These are phyloP conservation scores for Sigmodon hispidus DNA, from an alignment of 2,113 vertebrate genomes.

Conservation along the genomic window DNA sequence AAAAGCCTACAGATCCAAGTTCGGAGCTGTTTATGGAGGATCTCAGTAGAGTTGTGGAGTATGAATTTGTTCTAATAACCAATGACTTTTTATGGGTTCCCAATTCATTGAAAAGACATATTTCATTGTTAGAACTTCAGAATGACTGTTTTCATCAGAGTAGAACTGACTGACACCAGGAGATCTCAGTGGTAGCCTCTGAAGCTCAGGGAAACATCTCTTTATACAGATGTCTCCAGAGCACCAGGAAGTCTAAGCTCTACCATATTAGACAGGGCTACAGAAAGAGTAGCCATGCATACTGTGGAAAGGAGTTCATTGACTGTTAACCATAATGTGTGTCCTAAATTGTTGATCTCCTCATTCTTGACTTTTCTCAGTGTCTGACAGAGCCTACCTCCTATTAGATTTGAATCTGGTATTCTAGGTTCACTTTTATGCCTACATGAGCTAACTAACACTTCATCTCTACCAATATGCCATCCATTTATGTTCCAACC, in stretches of 20 bases:
- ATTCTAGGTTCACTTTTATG: not conserved
- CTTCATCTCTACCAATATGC: not conserved
- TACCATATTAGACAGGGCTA: not conserved
- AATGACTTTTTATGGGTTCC: not conserved
- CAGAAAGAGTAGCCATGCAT: not conserved
- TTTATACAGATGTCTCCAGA: not conserved
- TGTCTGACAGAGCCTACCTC: not conserved
- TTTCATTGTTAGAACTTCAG: not conserved
- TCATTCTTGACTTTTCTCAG: not conserved
- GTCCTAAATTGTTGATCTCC: not conserved
- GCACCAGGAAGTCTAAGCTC: not conserved
- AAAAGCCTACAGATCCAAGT: not conserved
- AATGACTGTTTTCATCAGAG: not conserved
- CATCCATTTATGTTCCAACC: not conserved
- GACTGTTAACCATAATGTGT: not conserved
- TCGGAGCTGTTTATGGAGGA: not conserved
- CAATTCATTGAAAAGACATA: not conserved
- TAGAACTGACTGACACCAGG: not conserved
- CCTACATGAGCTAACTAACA: not conserved
- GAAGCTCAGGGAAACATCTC: not conserved
- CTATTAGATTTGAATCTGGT: not conserved
- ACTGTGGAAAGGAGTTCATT: not conserved
- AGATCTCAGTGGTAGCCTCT: not conserved
- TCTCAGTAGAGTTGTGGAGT: not conserved
- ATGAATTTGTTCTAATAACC: not conserved